These are phyloP conservation scores for Agriotes lineatus DNA, from an alignment of 2,888 invertebrate genomes.

Conservation along the genomic window DNA sequence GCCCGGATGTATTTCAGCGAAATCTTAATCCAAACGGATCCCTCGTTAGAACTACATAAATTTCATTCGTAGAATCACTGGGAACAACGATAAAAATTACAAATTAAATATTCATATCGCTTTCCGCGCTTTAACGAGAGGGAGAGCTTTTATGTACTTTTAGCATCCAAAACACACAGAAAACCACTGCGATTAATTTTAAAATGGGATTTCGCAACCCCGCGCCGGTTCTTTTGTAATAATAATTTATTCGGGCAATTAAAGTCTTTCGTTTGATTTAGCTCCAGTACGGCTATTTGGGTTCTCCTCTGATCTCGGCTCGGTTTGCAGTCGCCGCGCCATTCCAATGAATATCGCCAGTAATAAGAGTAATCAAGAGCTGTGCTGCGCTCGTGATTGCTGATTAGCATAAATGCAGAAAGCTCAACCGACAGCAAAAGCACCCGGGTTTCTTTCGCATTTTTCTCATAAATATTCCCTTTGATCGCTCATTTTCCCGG, in stretches of 20 bases:
- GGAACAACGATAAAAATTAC: slow-evolving; percentile 22
- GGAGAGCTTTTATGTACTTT: slow-evolving; percentile 35
- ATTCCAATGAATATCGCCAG: background rate
- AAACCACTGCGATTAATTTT: slow-evolving; percentile 31
- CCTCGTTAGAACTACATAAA: background rate
- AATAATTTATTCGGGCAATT: slow-evolving; percentile 40
- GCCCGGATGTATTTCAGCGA: too few relatives aligned
- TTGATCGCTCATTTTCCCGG: slow-evolving; percentile 9
- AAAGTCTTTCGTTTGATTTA: slow-evolving; percentile 36
- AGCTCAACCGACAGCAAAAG: background rate
- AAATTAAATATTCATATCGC: slow-evolving; percentile 33
- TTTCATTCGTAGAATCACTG: background rate
- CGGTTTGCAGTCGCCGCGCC: background rate
- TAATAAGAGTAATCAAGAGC: background rate
- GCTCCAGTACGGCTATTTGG: slow-evolving; percentile 2
- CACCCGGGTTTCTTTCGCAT: background rate
- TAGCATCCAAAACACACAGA: slow-evolving; percentile 25
- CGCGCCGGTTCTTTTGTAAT: slow-evolving; percentile 31
- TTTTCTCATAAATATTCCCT: slow-evolving; percentile 10
- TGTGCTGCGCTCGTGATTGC: background rate
- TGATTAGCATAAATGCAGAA: background rate
- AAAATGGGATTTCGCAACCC: slow-evolving; percentile 26
- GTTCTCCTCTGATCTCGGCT: slow-evolving; percentile 1
- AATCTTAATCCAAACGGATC: too few relatives aligned
- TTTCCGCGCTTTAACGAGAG: slow-evolving; percentile 26